Evolutionary conservation across 2,797 vertebrate species (phyloP).

Genomic region (Bovichtus variegatus): DNA sequence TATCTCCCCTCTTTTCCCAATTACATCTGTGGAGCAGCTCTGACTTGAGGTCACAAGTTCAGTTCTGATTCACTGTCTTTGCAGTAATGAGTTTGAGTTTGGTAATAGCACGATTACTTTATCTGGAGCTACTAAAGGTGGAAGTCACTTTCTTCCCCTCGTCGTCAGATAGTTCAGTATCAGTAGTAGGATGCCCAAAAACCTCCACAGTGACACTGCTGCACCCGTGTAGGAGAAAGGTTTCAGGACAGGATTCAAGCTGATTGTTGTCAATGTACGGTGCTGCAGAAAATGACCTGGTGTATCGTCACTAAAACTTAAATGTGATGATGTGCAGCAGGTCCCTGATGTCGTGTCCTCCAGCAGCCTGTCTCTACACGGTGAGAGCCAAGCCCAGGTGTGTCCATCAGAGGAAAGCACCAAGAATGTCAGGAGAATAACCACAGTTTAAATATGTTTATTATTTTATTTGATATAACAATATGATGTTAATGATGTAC

Average conservation of each 20-base stretch:
- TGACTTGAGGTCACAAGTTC: conserved; percentile 41
- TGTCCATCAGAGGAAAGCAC: conserved; percentile 25
- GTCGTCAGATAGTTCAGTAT: neutral
- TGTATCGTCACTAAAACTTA: neutral
- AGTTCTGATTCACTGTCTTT: conserved; percentile 26
- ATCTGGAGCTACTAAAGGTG: neutral
- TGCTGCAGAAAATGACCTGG: neutral
- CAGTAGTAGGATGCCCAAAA: neutral
- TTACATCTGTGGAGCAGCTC: conserved; percentile 35
- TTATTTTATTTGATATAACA: neutral
- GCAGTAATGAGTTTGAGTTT: conserved; percentile 13
- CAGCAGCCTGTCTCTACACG: conserved; percentile 50
- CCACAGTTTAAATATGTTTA: conserved; percentile 69
- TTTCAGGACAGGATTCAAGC: conserved; percentile 8
- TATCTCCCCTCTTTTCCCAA: conserved; percentile 7
- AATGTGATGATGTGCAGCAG: conserved; percentile 62
- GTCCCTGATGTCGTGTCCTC: conserved; percentile 70
- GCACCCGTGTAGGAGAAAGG: neutral
- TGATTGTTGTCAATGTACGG: neutral
- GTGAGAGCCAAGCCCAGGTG: conserved; percentile 36
- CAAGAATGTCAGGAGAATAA: conserved; percentile 64
- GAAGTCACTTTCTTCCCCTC: neutral
- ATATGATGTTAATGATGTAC: neutral
- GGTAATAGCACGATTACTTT: conserved; percentile 9
- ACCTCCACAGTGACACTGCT: neutral